Evolutionary conservation across 2,113 vertebrate species (phyloP), one percentile per base, ranked within the genome.

Genomic region (Paradisaea rubra): DNA sequence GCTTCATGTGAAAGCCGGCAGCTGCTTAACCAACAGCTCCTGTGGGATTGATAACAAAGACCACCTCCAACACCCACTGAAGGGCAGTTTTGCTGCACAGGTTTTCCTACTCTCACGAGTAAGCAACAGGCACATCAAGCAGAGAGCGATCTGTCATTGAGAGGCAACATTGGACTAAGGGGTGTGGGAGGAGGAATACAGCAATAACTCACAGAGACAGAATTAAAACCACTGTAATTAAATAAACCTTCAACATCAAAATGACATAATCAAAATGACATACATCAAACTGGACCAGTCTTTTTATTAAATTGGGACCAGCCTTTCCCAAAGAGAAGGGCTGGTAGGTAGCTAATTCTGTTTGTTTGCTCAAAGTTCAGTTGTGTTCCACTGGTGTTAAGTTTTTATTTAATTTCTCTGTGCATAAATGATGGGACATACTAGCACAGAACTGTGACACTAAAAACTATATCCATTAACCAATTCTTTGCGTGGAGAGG

Each of bases 401-500:
- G 64, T 59, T 86, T 82, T 85, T 73, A 72, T 91, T 93, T 84
- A 68, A 60, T 81, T 89, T 95, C 10, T 73, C 42, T 44, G n/a
- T 17, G 35, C 42, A 83, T 66, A 88, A 89, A 61, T 61, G 31
- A 91, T 70, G 56, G 33, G 47, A 11, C 39, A 30, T 19, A 20
- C 30, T 65, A 90, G 30, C 80, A 68, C 61, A 69, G 56, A 94
- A 53, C 22, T 59, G 53, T 44, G 63, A 77, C 63, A 80, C 66
- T 87, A 89, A 89, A 90, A 92, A 71, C 66, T 77, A 5, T 63
- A 82, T 65, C 81, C 79, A 82, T 80, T 89, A 95, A 85, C 24
- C 1, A 2, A 41, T 41, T 15, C 22, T 91, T 80, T 82, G 56
- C 1, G 2, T 44, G 47, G 57, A 84, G 24, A 57, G 19, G 6